Evolutionary conservation across 2,113 vertebrate species (phyloP), one percentile per base, ranked within the genome.

Genomic region (Pao palembangensis): DNA sequence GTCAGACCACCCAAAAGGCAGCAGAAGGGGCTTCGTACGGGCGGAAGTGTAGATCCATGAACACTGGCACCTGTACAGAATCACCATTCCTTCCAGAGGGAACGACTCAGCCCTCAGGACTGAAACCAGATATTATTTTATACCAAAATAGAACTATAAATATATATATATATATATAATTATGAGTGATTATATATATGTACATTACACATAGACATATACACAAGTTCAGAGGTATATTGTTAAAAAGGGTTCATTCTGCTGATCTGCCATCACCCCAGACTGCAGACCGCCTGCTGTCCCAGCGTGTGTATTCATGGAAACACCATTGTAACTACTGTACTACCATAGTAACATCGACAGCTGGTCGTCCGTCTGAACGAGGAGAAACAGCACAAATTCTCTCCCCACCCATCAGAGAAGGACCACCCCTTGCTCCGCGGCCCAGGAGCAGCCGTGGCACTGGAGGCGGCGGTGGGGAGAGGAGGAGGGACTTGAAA

Each of bases 321-420:
- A 86, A 81, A 77, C 82, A 79, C 84, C 76, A 64, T 88, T 91
- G 91, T 93, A 93, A 93, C 86, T 90, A 87, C 86, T 89, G 88
- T 91, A 85, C 85, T 93, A 90, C 89, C 92, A 91, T 92, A 87
- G 84, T 91, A 92, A 89, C 92, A 88, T 91, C 76, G 86, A 91
- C 91, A 89, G 87, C 86, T 86, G 84, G 84, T 90, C 87, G 72
- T 89, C 87, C 81, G 80, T 91, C 88, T 81, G 78, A 38, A 78
- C 75, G 89, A 92, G 91, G 90, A 90, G 51, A 86, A 91, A 85
- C 93, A 92, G 89, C 90, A 92, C 84, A 85, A 92, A 81, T 89
- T 80, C 69, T 51, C 64, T 21, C 18, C 48, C 65, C 68, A 72
- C 74, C 66, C 55, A 62, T 71, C 55, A 85, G 84, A 8, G 89